phyloP scores from a whole-genome alignment of 2,888 invertebrate genomes.

The Hypolimnas misippus region DNA sequence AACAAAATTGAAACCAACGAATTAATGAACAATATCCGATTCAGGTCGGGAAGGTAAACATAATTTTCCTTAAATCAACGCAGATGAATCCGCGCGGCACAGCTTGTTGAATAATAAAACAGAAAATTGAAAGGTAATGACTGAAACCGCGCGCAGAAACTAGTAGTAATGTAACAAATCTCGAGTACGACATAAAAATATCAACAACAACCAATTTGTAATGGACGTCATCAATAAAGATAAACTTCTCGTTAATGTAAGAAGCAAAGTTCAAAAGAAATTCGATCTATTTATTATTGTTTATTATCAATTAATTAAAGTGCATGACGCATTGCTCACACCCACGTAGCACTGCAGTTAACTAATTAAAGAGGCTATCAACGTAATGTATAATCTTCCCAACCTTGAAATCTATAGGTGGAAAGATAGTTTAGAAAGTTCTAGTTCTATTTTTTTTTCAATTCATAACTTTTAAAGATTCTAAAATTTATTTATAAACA shows the following conservation, averaged over 20 bases:
- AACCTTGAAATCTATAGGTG: slow-evolving; percentile 17
- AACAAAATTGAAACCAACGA: no score
- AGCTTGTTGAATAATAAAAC: no score
- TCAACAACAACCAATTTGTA: neutral
- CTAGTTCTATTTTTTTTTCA: neutral
- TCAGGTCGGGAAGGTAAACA: no score
- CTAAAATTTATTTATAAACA: no score
- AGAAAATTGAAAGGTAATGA: no score
- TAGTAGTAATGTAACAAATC: no score
- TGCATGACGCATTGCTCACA: slow-evolving; percentile 27
- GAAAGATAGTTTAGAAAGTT: slow-evolving; percentile 9
- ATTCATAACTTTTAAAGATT: neutral
- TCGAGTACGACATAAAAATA: no score
- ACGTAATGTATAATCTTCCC: slow-evolving; percentile 8
- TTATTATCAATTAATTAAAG: slow-evolving; percentile 27
- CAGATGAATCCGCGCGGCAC: no score
- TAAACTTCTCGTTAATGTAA: slow-evolving; percentile 6
- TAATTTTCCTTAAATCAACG: no score
- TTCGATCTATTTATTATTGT: slow-evolving; percentile 20
- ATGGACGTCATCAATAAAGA: slow-evolving; percentile 13
- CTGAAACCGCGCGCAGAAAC: no score
- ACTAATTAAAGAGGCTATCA: slow-evolving; percentile 20
- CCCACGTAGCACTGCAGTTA: slow-evolving; percentile 15
- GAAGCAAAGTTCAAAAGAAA: slow-evolving; percentile 30
- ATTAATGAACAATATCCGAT: no score